These are phyloP conservation scores for Littorina saxatilis DNA, from an alignment of 1,140 invertebrate species.

Conservation along the genomic window DNA sequence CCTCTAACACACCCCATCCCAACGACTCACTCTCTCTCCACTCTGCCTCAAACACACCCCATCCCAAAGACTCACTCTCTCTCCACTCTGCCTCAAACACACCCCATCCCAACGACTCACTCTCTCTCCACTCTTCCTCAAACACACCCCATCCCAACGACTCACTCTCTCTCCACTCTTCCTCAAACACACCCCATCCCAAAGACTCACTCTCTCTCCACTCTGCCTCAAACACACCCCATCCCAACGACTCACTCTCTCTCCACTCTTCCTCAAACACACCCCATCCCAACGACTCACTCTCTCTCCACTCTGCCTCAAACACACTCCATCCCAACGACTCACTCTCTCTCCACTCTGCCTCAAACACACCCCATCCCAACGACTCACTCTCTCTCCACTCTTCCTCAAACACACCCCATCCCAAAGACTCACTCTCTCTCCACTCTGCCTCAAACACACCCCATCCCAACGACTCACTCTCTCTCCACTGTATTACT, in stretches of 20 bases:
- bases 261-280: too few relatives aligned
- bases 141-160: not conserved
- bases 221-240: too few relatives aligned
- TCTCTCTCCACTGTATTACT: not conserved
- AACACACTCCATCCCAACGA: not conserved
- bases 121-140: not conserved
- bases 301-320: not conserved
- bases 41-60: too few relatives aligned
- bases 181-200: constrained; percentile 1
- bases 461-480: too few relatives aligned
- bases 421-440: too few relatives aligned
- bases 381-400: constrained; percentile 64
- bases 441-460: too few relatives aligned
- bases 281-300: too few relatives aligned
- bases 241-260: too few relatives aligned
- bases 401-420: too few relatives aligned
- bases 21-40: constrained; percentile 64
- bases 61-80: too few relatives aligned
- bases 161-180: not conserved
- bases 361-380: constrained; percentile 1
- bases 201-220: constrained; percentile 64
- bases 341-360: not conserved
- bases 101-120: too few relatives aligned
- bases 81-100: too few relatives aligned
- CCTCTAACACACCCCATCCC: constrained; percentile 1